phyloP scores from a whole-genome alignment of 2,888 invertebrate species.

The Lithophane semibrunnea region DNA sequence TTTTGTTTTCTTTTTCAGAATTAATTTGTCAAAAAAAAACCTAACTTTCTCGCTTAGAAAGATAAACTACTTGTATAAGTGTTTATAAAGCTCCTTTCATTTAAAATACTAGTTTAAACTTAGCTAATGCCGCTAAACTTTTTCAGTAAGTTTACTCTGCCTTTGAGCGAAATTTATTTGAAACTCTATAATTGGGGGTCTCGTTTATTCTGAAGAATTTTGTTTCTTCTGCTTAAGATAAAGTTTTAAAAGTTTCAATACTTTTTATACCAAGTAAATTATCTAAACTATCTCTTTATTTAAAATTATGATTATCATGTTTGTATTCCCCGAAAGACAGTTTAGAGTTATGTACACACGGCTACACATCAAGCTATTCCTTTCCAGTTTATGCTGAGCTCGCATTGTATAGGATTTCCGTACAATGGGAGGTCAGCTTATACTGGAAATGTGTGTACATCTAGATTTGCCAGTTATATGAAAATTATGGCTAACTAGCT shows the following conservation, averaged over 20 bases:
- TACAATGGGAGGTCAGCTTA: too few species aligned
- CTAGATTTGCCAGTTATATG: too few species aligned
- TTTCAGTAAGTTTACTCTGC: slow-evolving; percentile 35
- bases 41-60: slow-evolving; percentile 32
- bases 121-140: slow-evolving; percentile 51
- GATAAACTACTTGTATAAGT: slow-evolving; percentile 38
- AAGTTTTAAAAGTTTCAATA: slow-evolving; percentile 15
- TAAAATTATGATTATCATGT: too few species aligned
- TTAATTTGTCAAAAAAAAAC: slow-evolving; percentile 36
- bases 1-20: neutral
- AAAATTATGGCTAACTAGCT: too few species aligned
- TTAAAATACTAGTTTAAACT: slow-evolving; percentile 60
- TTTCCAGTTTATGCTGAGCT: too few species aligned
- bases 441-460: too few species aligned
- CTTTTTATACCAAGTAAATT: neutral
- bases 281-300: too few species aligned
- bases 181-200: slow-evolving; percentile 42
- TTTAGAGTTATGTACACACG: too few species aligned
- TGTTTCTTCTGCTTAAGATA: neutral
- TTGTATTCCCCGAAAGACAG: too few species aligned
- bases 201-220: slow-evolving; percentile 25
- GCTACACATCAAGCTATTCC: too few species aligned
- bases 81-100: slow-evolving; percentile 47
- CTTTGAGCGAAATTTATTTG: slow-evolving; percentile 52
- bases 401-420: too few species aligned